Evolutionary conservation across 1,140 invertebrate genomes (phyloP).

Genomic region (Drosophila lacertosa): DNA sequence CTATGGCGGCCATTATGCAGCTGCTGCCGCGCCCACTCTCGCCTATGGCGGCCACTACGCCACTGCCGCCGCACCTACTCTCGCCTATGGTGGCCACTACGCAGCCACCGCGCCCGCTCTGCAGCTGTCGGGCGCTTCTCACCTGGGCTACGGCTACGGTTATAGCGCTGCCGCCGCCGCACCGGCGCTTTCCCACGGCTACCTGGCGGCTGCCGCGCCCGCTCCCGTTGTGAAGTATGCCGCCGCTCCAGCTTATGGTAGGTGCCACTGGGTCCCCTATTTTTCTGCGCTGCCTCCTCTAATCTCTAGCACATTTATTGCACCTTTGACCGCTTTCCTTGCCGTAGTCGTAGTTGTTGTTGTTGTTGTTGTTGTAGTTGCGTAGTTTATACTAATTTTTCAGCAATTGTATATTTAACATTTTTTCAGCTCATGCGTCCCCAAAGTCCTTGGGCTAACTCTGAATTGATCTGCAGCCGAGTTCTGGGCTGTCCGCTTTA

Average conservation of each 20-base stretch:
- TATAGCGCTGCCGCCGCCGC: conserved; percentile 53
- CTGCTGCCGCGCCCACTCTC: conserved; percentile 56
- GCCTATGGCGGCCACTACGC: conserved; percentile 51
- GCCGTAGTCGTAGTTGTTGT: background rate
- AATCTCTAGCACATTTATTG: conserved; percentile 25
- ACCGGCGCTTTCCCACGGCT: conserved; percentile 67
- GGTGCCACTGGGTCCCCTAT: conserved; percentile 28
- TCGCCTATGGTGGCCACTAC: conserved; percentile 59
- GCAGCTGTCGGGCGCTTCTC: conserved; percentile 50
- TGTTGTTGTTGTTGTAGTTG: background rate
- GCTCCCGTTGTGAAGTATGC: conserved; percentile 71
- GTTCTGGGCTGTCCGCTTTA: background rate
- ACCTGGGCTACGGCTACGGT: conserved; percentile 44
- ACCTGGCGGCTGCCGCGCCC: conserved; percentile 62
- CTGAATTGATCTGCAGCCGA: background rate
- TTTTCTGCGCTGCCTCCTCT: background rate
- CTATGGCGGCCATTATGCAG: conserved; percentile 47
- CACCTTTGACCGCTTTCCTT: conserved; percentile 12
- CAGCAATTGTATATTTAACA: conserved; percentile 15
- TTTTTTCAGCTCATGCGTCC: conserved; percentile 20
- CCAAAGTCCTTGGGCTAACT: too few relatives aligned
- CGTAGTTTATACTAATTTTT: conserved; percentile 26
- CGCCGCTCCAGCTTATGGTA: conserved; percentile 79
- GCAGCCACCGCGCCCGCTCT: conserved; percentile 71
- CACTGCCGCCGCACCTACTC: conserved; percentile 43